phyloP scores from a whole-genome alignment of 2,888 invertebrate genomes.

The Stomorhina lunata region DNA sequence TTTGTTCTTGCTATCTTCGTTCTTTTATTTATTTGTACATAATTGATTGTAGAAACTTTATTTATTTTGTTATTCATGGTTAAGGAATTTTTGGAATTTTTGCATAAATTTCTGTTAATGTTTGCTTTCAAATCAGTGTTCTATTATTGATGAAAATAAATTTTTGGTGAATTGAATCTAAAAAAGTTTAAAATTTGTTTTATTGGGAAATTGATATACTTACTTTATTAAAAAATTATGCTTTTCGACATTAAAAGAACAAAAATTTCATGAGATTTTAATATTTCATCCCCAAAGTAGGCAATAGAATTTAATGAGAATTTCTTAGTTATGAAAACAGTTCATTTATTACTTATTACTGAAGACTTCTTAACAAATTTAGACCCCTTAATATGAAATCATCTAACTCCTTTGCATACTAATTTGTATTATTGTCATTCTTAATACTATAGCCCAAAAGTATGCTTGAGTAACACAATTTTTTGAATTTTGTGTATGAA shows the following conservation, averaged over 20 bases:
- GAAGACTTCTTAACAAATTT: too few species aligned
- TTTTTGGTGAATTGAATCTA: too few species aligned
- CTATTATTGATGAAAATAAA: background rate
- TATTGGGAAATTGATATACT: background rate
- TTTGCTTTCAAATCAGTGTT: constrained; percentile 4
- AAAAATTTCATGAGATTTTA: background rate
- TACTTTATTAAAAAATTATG: background rate
- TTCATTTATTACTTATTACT: too few species aligned
- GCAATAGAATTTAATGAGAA: background rate
- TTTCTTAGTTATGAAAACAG: too few species aligned
- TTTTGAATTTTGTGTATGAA: too few species aligned
- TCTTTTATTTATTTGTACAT: constrained; percentile 12
- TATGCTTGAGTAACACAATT: too few species aligned
- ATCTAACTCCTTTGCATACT: too few species aligned
- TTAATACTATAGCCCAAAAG: too few species aligned
- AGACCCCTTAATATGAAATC: too few species aligned
- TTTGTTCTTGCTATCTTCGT: background rate
- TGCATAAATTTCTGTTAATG: constrained; percentile 7
- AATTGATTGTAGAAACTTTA: background rate
- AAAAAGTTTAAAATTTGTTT: background rate
- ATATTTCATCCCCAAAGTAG: constrained; percentile 3
- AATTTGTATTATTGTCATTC: too few species aligned
- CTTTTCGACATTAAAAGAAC: background rate
- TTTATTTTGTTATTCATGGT: background rate
- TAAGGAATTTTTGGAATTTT: background rate